Base-by-base conservation (phyloP, 2,797 vertebrate genomes). In the Catamblyrhynchus diadema region DNA sequence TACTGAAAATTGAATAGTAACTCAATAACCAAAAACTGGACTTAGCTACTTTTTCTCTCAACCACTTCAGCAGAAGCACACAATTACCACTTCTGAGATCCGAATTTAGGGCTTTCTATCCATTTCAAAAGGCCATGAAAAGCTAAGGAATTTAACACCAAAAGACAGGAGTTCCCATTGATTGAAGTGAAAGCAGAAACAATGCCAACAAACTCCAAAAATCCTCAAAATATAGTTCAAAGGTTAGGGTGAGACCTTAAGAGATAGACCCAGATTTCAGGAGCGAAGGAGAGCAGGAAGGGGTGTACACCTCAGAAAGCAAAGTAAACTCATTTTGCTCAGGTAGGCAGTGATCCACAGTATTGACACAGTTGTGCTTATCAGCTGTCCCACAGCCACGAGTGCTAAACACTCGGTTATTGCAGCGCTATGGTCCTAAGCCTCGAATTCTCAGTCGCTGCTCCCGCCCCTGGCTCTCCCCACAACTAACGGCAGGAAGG, bases 361-460 rank as follows among this genome's bases (percentile, higher is more conserved):
- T 0, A 5, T 24, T 33, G 71, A 57, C 60, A 62, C 39, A 67
- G 57, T 32, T 35, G 8, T 3, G 23, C 50, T 51, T 37, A 73
- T 10, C 75, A 37, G n/a, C 71, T n/a, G 48, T 30, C 45, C 66
- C 50, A 6, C n/a, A 64, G 47, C 10, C 78, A 72, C 2, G 0
- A 39, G 23, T 15, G 8, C 56, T 9, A 2, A 39, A 18, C 42
- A 3, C 74, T 30, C 20, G 1, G 15, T 4, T 28, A 44, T 0
- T 16, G 4, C 8, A 39, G 39, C 4, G 1, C 27, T 19, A 0
- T 0, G 16, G 1, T 65, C 53, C 59, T 18, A 53, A 30, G 22
- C 12, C 41, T 53, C 27, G 8, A n/a, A 41, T n/a, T 45, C 65
- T 42, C 35, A 7, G 23, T 0, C 6, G 4, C 19, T 45, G 37